phyloP scores from a whole-genome alignment of 2,113 vertebrate genomes.

The Phrynocephalus versicolor region DNA sequence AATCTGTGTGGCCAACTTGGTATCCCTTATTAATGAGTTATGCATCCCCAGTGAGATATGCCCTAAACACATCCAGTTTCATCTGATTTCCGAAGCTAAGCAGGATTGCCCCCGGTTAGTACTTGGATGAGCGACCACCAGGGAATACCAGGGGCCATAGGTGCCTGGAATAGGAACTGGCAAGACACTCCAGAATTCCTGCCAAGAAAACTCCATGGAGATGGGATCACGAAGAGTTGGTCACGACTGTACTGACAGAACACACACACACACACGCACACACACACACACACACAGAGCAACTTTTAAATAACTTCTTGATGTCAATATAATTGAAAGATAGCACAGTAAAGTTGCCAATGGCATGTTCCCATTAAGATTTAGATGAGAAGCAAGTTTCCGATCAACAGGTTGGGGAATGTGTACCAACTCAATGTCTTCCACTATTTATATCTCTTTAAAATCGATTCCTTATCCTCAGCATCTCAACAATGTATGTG shows the following conservation, averaged over 20 bases:
- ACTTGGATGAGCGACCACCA: no score
- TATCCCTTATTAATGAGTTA: slow-evolving; percentile 5
- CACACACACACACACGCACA: no score
- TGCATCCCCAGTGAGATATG: background rate
- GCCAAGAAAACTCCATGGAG: no score
- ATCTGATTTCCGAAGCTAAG: no score
- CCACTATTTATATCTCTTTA: slow-evolving; percentile 35
- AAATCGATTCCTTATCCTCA: background rate
- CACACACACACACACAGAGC: no score
- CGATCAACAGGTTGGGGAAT: background rate
- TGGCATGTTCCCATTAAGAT: slow-evolving; percentile 9
- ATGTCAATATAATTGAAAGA: background rate
- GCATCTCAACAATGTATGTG: background rate
- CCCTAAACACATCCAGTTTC: no score
- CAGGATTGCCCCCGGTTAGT: no score
- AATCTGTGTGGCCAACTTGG: slow-evolving; percentile 8
- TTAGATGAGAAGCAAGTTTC: background rate
- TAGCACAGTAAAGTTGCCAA: slow-evolving; percentile 4
- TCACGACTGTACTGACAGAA: no score
- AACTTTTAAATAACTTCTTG: slow-evolving; percentile 20
- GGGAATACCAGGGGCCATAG: no score
- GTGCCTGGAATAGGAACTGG: no score
- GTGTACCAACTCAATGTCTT: slow-evolving; percentile 20
- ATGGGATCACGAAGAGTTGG: no score
- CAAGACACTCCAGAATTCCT: no score